phyloP scores from a whole-genome alignment of 2,888 invertebrate genomes.

The Dasysyrphus tricinctus region DNA sequence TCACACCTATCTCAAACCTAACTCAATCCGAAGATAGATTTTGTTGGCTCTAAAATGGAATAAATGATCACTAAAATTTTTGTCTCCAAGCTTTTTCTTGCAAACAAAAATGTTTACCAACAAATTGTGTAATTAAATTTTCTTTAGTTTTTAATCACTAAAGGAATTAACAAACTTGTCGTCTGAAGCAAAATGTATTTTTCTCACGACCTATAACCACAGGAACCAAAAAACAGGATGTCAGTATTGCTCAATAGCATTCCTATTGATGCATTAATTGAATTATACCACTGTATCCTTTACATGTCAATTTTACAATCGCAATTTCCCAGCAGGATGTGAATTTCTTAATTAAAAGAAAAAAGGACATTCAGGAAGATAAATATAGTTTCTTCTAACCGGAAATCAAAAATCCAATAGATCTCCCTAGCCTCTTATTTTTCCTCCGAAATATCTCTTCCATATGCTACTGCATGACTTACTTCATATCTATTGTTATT shows the following conservation, averaged over 20 bases:
- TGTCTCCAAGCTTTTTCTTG: no score
- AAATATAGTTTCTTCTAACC: conserved; percentile 21
- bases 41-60: no score
- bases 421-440: conserved; percentile 26
- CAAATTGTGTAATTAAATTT: no score
- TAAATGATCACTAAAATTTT: no score
- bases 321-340: conserved; percentile 38
- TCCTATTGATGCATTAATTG: conserved; percentile 22
- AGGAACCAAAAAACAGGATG: conserved; percentile 21
- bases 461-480: conserved; percentile 54
- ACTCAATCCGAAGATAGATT: no score
- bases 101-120: no score
- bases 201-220: conserved; percentile 36
- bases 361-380: conserved; percentile 19
- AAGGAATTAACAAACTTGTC: no score
- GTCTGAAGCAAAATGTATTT: no score
- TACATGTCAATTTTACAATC: neutral
- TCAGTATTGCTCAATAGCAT: conserved; percentile 29
- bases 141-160: no score
- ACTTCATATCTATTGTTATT: conserved; percentile 15
- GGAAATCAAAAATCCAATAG: conserved; percentile 21
- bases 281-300: conserved; percentile 6
- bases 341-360: conserved; percentile 25
- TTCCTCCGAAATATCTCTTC: conserved; percentile 1
- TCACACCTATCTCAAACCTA: no score